Conservation (phyloP, 2,888 invertebrate genomes). For the Pseudococcus longispinus region DNA sequence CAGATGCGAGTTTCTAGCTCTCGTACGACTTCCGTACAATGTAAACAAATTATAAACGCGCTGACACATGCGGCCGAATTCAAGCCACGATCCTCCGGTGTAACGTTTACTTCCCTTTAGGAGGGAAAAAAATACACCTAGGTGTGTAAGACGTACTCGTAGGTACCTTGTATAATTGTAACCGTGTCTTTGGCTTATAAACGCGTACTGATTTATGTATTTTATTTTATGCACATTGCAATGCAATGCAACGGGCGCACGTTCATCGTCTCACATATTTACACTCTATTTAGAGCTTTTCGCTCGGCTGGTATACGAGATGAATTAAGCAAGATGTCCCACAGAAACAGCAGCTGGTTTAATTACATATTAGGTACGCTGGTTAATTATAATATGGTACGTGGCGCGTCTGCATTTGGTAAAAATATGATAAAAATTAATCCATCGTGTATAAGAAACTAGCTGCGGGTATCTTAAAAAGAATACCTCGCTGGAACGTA, state of each 20-base stretch:
- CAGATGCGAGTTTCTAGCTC: slow-evolving; percentile 40
- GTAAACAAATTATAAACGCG: slow-evolving; percentile 48
- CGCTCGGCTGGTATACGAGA: neutral
- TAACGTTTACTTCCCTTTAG: slow-evolving; percentile 7
- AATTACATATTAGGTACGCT: slow-evolving; percentile 13
- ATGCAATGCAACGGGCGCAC: neutral
- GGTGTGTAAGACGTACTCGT: neutral
- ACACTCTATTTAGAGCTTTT: neutral
- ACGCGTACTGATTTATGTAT: slow-evolving; percentile 32
- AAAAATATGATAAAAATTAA: slow-evolving; percentile 21
- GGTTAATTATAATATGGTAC: slow-evolving; percentile 4
- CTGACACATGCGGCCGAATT: slow-evolving; percentile 49
- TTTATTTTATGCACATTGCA: slow-evolving; percentile 18
- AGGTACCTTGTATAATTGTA: neutral
- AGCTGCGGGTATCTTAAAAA: neutral
- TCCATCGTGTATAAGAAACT: neutral
- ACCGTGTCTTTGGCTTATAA: neutral
- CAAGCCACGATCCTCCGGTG: slow-evolving; percentile 37
- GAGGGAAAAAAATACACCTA: neutral
- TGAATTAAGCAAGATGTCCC: neutral
- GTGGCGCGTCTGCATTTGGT: neutral
- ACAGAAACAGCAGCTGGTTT: neutral
- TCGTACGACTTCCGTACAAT: slow-evolving; percentile 45
- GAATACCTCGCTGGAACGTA: neutral
- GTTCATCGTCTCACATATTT: neutral